Conservation (phyloP, 2,797 vertebrate genomes). For the Micrastur ruficollis region DNA sequence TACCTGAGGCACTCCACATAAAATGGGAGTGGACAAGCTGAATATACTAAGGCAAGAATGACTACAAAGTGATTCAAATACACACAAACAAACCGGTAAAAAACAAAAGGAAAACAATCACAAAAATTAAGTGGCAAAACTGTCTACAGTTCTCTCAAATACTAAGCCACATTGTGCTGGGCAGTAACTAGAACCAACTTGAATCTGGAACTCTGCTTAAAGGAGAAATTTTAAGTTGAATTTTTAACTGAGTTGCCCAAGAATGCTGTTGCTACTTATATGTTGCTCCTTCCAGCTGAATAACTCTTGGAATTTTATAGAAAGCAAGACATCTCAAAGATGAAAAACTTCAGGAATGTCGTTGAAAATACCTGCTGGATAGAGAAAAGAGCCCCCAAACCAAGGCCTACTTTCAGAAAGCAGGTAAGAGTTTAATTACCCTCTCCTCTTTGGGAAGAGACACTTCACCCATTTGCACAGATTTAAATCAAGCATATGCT, state of each 20-base stretch:
- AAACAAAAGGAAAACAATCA: background rate
- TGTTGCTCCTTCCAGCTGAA: background rate
- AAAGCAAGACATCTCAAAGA: background rate
- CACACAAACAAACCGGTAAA: background rate
- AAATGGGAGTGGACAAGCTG: background rate
- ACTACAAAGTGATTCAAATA: background rate
- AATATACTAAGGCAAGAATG: background rate
- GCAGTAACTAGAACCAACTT: background rate
- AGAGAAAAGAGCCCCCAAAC: background rate
- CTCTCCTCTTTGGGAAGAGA: background rate
- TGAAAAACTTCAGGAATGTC: background rate
- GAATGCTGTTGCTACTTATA: background rate
- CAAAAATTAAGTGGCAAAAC: background rate
- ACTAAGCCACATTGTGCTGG: background rate
- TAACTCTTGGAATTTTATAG: background rate
- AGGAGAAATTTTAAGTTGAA: background rate
- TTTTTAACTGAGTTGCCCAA: background rate
- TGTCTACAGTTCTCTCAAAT: accelerated
- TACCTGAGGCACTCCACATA: background rate
- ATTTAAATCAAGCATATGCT: background rate
- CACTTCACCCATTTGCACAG: background rate
- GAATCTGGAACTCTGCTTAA: background rate
- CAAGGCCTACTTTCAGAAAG: background rate
- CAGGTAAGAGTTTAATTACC: background rate
- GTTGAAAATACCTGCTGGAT: background rate